Evolutionary conservation across 1,140 invertebrate genomes (phyloP).

Genomic region (Microvelia longipes): DNA sequence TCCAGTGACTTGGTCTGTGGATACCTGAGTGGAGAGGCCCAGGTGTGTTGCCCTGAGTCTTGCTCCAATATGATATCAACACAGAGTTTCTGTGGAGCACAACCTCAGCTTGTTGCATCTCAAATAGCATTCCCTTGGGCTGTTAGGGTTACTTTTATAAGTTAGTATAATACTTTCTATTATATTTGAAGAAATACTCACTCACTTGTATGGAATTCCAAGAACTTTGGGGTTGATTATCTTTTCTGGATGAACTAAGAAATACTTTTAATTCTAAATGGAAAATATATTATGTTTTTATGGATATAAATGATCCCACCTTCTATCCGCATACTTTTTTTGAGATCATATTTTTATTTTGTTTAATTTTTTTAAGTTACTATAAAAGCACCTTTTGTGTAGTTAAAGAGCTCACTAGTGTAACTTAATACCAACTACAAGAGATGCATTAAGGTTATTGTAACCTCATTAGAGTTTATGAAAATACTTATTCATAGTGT

Average conservation of each 20-base stretch:
- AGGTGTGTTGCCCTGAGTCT: constrained; percentile 30
- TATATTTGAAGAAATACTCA: background rate
- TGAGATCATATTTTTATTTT: background rate
- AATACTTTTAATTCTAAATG: background rate
- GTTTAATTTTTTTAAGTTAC: too few species aligned
- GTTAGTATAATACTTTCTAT: constrained; percentile 31
- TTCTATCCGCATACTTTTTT: background rate
- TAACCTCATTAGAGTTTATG: too few species aligned
- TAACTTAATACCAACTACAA: too few species aligned
- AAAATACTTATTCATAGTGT: too few species aligned
- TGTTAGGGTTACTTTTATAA: constrained; percentile 45
- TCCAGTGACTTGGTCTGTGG: constrained; percentile 30
- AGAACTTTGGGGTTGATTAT: too few species aligned
- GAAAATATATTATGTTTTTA: background rate
- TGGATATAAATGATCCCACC: background rate
- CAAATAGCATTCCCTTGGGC: constrained; percentile 48
- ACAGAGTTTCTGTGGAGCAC: constrained; percentile 33
- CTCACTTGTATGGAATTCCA: too few species aligned
- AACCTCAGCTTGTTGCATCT: constrained; percentile 34
- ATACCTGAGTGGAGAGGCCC: constrained; percentile 26
- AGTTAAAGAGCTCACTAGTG: too few species aligned
- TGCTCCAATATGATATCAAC: constrained; percentile 2
- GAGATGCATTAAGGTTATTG: too few species aligned
- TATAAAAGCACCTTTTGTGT: too few species aligned
- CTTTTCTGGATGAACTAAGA: background rate